Percentiles rank a stretch among this genome's conserved stretches.
phyloP scores from a whole-genome alignment of 2,113 vertebrate genomes.

The Eretmochelys imbricata region DNA sequence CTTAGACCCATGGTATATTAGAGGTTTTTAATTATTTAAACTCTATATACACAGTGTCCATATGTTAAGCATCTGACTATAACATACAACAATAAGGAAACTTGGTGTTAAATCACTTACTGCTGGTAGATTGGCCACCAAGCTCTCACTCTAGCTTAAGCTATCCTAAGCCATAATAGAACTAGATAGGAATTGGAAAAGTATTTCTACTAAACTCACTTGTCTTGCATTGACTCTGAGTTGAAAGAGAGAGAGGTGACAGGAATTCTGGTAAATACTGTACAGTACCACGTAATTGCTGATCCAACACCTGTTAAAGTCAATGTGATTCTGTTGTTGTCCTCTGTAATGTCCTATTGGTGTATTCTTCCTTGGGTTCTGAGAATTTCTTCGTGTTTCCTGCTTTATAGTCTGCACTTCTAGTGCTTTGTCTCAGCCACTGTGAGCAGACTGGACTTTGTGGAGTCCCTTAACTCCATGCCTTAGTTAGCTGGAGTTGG shows the following conservation, averaged over 20 bases:
- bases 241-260: neutral
- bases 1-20: neutral
- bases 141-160: neutral
- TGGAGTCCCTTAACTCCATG: neutral
- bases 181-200: neutral
- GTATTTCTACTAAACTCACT: neutral
- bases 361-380: neutral
- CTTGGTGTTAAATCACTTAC: neutral
- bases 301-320: neutral
- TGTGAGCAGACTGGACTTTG: neutral
- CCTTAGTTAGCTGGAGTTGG: neutral
- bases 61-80: neutral
- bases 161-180: neutral
- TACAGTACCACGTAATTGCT: neutral
- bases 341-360: neutral
- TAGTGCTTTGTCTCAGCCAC: neutral
- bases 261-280: rapidly evolving
- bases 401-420: neutral
- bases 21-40: neutral
- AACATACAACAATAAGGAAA: neutral
- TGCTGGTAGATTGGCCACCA: neutral
- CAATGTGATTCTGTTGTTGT: neutral
- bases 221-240: neutral
- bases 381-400: neutral
- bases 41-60: neutral